These are phyloP conservation scores for Habropoda laboriosa DNA, from an alignment of 1,140 invertebrate species.

Conservation along the genomic window DNA sequence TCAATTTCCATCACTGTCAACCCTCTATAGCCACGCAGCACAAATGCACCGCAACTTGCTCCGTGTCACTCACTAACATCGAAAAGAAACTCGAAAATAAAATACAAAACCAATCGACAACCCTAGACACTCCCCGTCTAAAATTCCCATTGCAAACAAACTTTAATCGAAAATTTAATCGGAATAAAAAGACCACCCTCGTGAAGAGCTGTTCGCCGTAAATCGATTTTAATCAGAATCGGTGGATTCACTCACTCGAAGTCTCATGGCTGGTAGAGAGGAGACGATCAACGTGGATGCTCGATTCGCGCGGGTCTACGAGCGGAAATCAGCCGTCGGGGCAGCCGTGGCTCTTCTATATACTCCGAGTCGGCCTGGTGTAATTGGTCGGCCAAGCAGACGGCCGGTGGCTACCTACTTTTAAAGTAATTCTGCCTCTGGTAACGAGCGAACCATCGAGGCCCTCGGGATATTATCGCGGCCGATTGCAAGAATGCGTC, in stretches of 20 bases:
- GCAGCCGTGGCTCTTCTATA: conserved; percentile 70
- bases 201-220: too few species aligned
- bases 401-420: conserved; percentile 67
- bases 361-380: conserved; percentile 64
- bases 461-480: conserved; percentile 60
- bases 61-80: not conserved
- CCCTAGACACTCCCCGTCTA: too few species aligned
- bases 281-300: conserved; percentile 57
- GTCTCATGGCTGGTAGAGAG: conserved; percentile 20
- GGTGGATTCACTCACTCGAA: conserved; percentile 27
- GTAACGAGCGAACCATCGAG: conserved; percentile 60
- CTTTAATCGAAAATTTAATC: too few species aligned
- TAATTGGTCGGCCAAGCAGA: conserved; percentile 65
- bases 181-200: too few species aligned
- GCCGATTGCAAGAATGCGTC: conserved; percentile 51
- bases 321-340: conserved; percentile 68
- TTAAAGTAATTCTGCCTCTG: conserved; percentile 70
- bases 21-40: not conserved
- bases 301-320: conserved; percentile 62
- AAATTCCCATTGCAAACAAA: too few species aligned
- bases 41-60: not conserved
- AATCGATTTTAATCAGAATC: not conserved
- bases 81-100: not conserved
- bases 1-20: not conserved
- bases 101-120: too few species aligned